Evolutionary conservation across 2,888 invertebrate species (phyloP), one percentile per base, ranked within the genome.

Genomic region (Sturmia bella): DNA sequence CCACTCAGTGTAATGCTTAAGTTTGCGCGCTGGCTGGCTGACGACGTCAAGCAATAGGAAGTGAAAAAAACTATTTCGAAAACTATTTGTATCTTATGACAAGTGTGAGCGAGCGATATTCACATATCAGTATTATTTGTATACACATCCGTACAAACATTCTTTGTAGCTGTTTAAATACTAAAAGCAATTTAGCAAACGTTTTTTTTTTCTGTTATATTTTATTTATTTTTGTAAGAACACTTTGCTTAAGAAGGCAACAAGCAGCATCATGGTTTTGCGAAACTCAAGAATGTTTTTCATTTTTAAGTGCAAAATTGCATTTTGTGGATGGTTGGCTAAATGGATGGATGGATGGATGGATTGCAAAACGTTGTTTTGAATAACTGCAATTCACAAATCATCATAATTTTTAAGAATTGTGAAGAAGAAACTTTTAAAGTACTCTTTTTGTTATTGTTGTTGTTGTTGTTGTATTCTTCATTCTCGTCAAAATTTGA

Each of bases 21-120:
- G 61, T 39, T 48, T 17, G 5, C 1, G 37, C 45, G 37, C 48
- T 45, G 32, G 7, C 5, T 56, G 45, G 7, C 0, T 27, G 27
- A 24, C 11, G 39, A 13, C 50, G 68, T 54, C 57, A 27, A 32
- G 50, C 43, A 64, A n/a, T 56, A 76, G 81, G 72, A 76, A 76
- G 72, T 72, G 39, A 72, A 70, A 50, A n/a, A 75, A 77, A 74
- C 61, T 73, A 77, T 77, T 81, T 77, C 77, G 15, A 68, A 72
- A 82, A 48, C 45, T 74, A 63, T 57, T 73, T 74, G 52, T 61
- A 69, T 74, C 77, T 82, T 74, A 74, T 74, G 69, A 78, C 69
- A 74, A 78, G 69, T 81, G 57, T 50, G 72, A 56, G 54, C 19
- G 59, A 73, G 54, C 41, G 61, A 32, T 72, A 61, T 41, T 19